Evolutionary conservation across 2,888 invertebrate species (phyloP), one percentile per base, ranked within the genome.

Genomic region (Diabrotica balteata): DNA sequence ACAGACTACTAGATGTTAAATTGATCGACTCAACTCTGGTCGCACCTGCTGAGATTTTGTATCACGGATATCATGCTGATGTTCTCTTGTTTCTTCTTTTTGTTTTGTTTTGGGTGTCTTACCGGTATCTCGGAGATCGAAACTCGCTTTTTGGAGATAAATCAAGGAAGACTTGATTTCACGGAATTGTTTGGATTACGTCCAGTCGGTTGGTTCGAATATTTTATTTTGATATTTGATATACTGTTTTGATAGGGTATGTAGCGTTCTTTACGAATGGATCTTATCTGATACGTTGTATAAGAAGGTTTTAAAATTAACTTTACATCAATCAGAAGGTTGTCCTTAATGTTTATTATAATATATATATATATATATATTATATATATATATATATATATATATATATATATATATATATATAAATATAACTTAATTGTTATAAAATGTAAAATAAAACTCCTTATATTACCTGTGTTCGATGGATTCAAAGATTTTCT

Each of bases 41-140:
- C 59, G 59, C 59, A 59, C 59, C 59, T 59, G 59, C 59, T 59
- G 59, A 59, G 59, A 59, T 59, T 59, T 59, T 49, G 59, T 59
- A 59, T 59, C 59, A 59, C 50, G 59, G 59, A 51, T 50, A 59
- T 59, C 59, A 59, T 50, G 59, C 59, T 59, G 59, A 59, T 59
- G 59, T 50, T 59, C 59, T 59, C 50, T 59, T 50, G 50, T 59
- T 59, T 59, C 50, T 59, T 59, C n/a, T 59, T 59, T 59, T 59
- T 59, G 50, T 59, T 59, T 59, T 59, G 43, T 59, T 49, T 59
- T 43, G 49, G 47, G 59, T 59, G 49, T 59, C 49, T 49, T 59
- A 59, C 59, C 59, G 59, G 59, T 59, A 59, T 59, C 59, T 50
- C 49, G 50, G n/a, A 59, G 49, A 59, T 59, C 59, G 49, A 59